Base-by-base conservation (phyloP, 1,140 invertebrate genomes). In the Lordiphosa mommai region DNA sequence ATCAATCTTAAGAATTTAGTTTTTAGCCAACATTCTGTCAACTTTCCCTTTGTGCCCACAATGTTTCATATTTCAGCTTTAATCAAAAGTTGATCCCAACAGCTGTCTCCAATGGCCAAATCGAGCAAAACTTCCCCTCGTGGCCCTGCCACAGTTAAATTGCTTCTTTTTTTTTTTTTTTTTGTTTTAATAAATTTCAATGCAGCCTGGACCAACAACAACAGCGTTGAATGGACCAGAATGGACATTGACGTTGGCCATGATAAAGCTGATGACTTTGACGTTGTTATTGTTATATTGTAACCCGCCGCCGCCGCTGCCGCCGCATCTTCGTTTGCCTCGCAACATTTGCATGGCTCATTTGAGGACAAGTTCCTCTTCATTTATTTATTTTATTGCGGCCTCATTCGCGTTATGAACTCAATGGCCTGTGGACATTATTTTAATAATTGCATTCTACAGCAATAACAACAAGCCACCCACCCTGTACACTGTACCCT, bases 341-440 rank as follows among this genome's bases (percentile, higher is more conserved):
- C 43, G 61, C 61, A 61, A 66, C 71, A 82, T 82, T 82, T 82
- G 76, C 76, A 82, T 84, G 77, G 59, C 77, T 84, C 77, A 84
- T 84, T 84, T 84, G 79, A 85, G 63, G 46, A 76, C 67, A 80
- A 80, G 67, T 80, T 86, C 64, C 82, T 86, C 76, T 86, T 86
- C 74, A 86, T 86, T 87, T 87, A 87, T 87, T 87, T 87, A 87
- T 87, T 87, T 87, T 87, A 87, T 85, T 87, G 85, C 85, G 84
- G 79, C 85, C 85, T 87, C 85, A 87, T 87, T 87, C 85, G 84
- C 85, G 85, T 87, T 87, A 87, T 85, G 85, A 87, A 85, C 71
- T 87, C 85, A 87, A 87, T 87, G 84, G 85, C 48, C 84, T 80
- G 72, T 87, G 85, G 72, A 73, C 71, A 77, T 77, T 70, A 80